Evolutionary conservation across 1,140 invertebrate species (phyloP), one percentile per base, ranked within the genome.

Genomic region (Tigriopus japonicus): DNA sequence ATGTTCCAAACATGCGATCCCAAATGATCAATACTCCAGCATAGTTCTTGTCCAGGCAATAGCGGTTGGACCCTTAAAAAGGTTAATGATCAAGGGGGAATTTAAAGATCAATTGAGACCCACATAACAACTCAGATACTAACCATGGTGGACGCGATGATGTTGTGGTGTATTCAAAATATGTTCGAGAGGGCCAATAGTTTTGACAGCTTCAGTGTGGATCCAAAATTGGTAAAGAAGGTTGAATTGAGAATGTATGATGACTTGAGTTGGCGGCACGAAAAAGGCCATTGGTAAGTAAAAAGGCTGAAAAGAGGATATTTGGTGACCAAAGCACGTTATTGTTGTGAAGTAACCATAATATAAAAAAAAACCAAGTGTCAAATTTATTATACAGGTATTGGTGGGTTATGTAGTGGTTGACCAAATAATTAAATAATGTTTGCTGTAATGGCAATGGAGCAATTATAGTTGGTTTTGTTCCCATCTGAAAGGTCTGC

Each of bases 21-120:
- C 78, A 81, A 52, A 82, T 76, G 35, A 82, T 81, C 2, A 82
- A 68, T 19, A 76, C 72, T 28, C 78, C 80, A 43, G 70, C 80
- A 67, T 78, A 81, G 66, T 81, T 81, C 65, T 80, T 79, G 66
- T 81, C 80, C 56, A 81, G 77, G 65, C 79, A 81, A 63, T 81
- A 81, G 41, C 72, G 69, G 65, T 81, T 81, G 49, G 78, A 65
- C 17, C 28, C 28, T 35, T 35, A 9, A 35, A 9, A 9, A 35
- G 28, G 28, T 35, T 3, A 35, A 35, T 35, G 28, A 35, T 35
- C 3, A 35, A 5, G 28, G 9, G 3, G 3, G 28, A 9, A 35
- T 9, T 9, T 5, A 35, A 35, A 35, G 28, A 9, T 9, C 3
- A 9, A 35, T 35, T 35, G 28, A 35, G 28, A 35, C 3, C 3